Evolutionary conservation across 2,113 vertebrate species (phyloP).

Genomic region (Oryzias curvinotus): DNA sequence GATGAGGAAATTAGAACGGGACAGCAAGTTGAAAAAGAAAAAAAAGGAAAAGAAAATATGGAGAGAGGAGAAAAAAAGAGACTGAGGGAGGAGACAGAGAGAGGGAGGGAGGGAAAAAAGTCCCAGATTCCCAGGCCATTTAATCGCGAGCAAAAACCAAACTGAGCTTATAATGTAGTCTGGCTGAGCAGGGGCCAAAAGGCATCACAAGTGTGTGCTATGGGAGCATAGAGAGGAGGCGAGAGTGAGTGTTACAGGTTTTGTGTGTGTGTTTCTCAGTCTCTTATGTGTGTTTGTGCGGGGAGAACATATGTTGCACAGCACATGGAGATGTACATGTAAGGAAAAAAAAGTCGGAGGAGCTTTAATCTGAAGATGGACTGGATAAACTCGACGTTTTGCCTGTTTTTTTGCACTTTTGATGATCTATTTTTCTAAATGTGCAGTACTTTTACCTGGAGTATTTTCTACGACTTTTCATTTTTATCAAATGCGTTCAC

Average conservation of each 20-base stretch:
- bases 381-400: constrained; percentile 8
- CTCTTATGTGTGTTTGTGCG: constrained; percentile 37
- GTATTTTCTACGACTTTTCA: constrained; percentile 8
- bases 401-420: constrained; percentile 10
- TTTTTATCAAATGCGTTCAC: constrained; percentile 25
- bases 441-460: constrained; percentile 12
- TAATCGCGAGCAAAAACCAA: constrained; percentile 66
- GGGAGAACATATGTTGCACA: constrained; percentile 51
- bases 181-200: constrained; percentile 57
- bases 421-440: constrained; percentile 4
- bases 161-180: constrained; percentile 57
- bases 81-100: constrained; percentile 18
- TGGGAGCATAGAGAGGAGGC: constrained; percentile 19
- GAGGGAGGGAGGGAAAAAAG: constrained; percentile 37
- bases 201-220: constrained; percentile 51
- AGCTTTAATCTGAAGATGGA: constrained; percentile 14
- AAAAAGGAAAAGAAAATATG: constrained; percentile 36
- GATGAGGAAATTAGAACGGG: constrained; percentile 44
- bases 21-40: constrained; percentile 37
- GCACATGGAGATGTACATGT: constrained; percentile 44
- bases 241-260: constrained; percentile 15
- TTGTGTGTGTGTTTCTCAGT: constrained; percentile 26
- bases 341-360: constrained; percentile 37
- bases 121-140: constrained; percentile 68
- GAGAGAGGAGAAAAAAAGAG: constrained; percentile 24